Evolutionary conservation across 2,888 invertebrate species (phyloP).

Genomic region (Chirona hameri): DNA sequence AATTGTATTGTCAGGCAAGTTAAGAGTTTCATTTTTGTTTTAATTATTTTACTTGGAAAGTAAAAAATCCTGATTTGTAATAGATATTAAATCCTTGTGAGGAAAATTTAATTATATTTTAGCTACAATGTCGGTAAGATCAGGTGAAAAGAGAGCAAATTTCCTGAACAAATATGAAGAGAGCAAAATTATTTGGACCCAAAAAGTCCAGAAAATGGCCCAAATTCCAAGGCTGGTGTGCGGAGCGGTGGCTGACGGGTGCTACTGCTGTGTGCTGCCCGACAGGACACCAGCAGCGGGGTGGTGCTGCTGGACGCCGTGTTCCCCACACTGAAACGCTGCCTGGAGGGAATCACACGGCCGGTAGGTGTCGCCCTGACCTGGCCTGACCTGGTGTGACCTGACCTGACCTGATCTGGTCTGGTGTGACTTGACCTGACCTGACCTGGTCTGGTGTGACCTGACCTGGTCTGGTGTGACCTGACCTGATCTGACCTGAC

Average conservation of each 20-base stretch:
- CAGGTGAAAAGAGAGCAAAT: no score
- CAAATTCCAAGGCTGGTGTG: neutral
- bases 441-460: neutral
- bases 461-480: neutral
- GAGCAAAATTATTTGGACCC: no score
- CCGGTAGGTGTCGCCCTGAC: constrained; percentile 54
- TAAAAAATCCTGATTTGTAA: no score
- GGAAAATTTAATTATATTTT: no score
- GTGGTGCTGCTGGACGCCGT: constrained; percentile 61
- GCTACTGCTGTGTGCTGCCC: neutral
- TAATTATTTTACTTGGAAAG: neutral
- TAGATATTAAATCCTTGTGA: no score
- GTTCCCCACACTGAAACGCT: constrained; percentile 54
- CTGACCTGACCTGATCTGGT: no score
- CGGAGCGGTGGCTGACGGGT: neutral
- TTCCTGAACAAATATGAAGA: no score
- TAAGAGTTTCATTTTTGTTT: neutral
- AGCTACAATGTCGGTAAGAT: no score
- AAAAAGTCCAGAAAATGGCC: no score
- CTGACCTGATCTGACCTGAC: neutral
- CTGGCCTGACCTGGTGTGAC: no score
- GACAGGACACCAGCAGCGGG: constrained; percentile 56
- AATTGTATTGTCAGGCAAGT: no score
- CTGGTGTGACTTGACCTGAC: neutral
- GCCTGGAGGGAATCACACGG: constrained; percentile 55